phyloP scores from a whole-genome alignment of 1,140 invertebrate genomes.

The Bombus waltoni region DNA sequence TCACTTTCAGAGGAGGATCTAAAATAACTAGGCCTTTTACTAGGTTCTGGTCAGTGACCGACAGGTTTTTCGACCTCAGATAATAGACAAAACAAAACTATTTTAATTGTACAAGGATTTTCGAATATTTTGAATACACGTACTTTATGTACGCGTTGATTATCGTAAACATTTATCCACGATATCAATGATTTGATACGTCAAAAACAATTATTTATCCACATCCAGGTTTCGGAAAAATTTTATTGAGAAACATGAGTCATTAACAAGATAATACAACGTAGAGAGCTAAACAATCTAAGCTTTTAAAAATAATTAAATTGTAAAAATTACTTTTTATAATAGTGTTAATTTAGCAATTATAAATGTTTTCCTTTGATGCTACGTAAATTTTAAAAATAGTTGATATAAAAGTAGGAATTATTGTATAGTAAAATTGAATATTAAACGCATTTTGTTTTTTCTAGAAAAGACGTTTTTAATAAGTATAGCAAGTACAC shows the following conservation, averaged over 20 bases:
- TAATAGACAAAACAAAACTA: constrained; percentile 39
- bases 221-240: neutral
- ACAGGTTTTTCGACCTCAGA: constrained; percentile 39
- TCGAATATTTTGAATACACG: neutral
- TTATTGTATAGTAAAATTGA: neutral
- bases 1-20: constrained; percentile 53
- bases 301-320: neutral
- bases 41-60: constrained; percentile 65
- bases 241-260: neutral
- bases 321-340: neutral
- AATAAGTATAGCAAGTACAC: neutral
- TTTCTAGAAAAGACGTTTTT: neutral
- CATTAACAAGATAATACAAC: neutral
- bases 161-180: neutral
- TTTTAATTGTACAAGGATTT: neutral
- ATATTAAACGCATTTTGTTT: neutral
- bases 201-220: neutral
- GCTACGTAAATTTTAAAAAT: neutral
- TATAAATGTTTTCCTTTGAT: neutral
- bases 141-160: no score
- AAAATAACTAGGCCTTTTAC: constrained; percentile 60
- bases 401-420: neutral
- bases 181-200: neutral
- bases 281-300: neutral
- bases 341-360: neutral